Evolutionary conservation across 53 echinoderm and acorn worm genomes (phyloP), one percentile per base, ranked within the genome.

Genomic region (Hippasteria phrygiana): DNA sequence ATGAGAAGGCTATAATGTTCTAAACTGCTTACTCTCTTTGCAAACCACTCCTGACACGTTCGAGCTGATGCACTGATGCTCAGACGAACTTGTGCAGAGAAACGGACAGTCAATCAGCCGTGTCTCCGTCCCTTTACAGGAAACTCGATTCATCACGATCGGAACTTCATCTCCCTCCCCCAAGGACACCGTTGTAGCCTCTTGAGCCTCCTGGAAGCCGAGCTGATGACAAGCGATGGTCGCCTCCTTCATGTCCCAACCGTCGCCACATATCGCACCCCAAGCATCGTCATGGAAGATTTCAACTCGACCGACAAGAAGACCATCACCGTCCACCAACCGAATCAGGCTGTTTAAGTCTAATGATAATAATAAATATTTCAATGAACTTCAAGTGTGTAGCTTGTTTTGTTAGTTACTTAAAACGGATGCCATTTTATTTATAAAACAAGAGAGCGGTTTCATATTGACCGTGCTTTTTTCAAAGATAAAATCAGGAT

Each of bases 181-280:
- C 8, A 41, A 41, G 17, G 72, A 72, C 3, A 20, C 42, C 40
- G 20, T 18, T 3, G 14, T 38, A 18, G 72, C 72, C 18, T 72
- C 74, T 29, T 10, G 8, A 26, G 74, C 6, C 26, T 46, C 74
- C 5, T 5, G 4, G 55, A 40, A 80, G 22, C 78, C 56, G 17
- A 78, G 78, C 56, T 55, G 55, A 16, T 16, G 59, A 31, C 80
- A 80, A 13, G 62, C 80, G 41, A 62, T 27, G 41, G 7, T 22
- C 5, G 59, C 59, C 9, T 80, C 80, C 0, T 8, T 62, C 39
- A 80, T n/a, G 42, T 62, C 80, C 80, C 80, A 80, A 17, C 13
- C 43, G 39, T 59, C 9, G 62, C 59, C 79, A 29, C 79, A 79
- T 17, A 79, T 27, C 2, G 59, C 27, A 8, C 79, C 79, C 80